These are phyloP conservation scores for Antheraea pernyi DNA, from an alignment of 1,140 invertebrate genomes.

Conservation along the genomic window DNA sequence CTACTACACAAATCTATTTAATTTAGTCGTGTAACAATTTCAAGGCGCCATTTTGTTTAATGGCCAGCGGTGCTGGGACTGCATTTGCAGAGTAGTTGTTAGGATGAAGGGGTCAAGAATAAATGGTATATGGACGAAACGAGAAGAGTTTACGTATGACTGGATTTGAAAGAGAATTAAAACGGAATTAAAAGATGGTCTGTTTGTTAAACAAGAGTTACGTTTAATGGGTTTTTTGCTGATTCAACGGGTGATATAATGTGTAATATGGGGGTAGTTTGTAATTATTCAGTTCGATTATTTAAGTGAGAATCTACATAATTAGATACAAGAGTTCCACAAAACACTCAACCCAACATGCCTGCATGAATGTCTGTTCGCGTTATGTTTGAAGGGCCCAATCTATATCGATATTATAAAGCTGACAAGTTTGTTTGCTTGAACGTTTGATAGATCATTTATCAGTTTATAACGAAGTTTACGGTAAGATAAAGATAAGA, in stretches of 20 bases:
- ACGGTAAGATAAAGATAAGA: no score
- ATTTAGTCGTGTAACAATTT: slow-evolving; percentile 16
- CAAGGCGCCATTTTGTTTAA: slow-evolving; percentile 24
- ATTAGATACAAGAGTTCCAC: no score
- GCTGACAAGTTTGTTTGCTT: no score
- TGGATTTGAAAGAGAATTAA: slow-evolving; percentile 31
- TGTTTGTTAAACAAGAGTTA: slow-evolving; percentile 22
- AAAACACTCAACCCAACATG: no score
- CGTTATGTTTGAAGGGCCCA: no score
- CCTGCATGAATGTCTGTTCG: no score
- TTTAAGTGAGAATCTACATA: neutral
- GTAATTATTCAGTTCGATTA: neutral
- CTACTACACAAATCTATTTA: slow-evolving; percentile 20
- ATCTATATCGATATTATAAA: no score
- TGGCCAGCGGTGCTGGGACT: slow-evolving; percentile 20
- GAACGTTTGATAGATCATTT: no score
- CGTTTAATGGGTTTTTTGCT: slow-evolving; percentile 23
- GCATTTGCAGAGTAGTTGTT: slow-evolving; percentile 14
- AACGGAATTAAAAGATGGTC: slow-evolving; percentile 29
- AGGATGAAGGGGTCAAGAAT: slow-evolving; percentile 15
- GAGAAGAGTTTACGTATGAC: slow-evolving; percentile 38
- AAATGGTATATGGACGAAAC: slow-evolving; percentile 5
- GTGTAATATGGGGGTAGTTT: slow-evolving; percentile 3
- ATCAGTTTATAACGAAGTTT: no score
- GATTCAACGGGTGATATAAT: neutral